Percentiles rank a stretch among this genome's conserved stretches.
Conservation (phyloP, 1,140 invertebrate species). For the Stegodyphus dumicola region DNA sequence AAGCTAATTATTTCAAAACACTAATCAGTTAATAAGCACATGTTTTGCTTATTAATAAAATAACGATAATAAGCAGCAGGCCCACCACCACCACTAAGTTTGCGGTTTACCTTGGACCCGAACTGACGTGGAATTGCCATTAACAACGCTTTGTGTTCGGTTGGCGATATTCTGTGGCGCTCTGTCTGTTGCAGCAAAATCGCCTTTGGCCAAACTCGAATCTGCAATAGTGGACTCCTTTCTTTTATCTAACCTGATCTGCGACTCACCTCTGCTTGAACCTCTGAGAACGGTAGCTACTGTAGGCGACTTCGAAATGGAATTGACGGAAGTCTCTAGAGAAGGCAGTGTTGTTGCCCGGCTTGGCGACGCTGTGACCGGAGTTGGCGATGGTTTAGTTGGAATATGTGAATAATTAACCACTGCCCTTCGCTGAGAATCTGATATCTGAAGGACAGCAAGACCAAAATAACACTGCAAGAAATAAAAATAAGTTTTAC, state of each 20-base stretch:
- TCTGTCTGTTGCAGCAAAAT: constrained; percentile 10
- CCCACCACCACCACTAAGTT: background rate
- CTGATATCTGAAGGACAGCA: constrained; percentile 19
- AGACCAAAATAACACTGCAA: constrained; percentile 36
- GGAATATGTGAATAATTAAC: constrained; percentile 13
- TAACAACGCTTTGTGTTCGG: background rate
- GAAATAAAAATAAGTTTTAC: background rate
- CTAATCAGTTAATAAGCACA: no score
- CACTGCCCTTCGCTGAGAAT: constrained; percentile 12
- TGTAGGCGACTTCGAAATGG: background rate
- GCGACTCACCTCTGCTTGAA: background rate
- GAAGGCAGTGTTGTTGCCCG: background rate
- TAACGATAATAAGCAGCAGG: no score
- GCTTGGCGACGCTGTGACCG: background rate
- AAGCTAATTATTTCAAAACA: no score
- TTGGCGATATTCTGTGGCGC: background rate
- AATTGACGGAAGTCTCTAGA: constrained; percentile 12
- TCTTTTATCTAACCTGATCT: background rate
- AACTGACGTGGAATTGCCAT: background rate
- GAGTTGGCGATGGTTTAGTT: background rate
- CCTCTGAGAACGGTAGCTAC: background rate
- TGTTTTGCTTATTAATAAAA: no score
- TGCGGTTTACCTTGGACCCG: background rate
- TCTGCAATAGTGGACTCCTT: background rate
- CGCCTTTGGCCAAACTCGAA: constrained; percentile 15